These are phyloP conservation scores for Acanthosepion pharaonis DNA, from an alignment of 2,888 invertebrate genomes.

Conservation along the genomic window DNA sequence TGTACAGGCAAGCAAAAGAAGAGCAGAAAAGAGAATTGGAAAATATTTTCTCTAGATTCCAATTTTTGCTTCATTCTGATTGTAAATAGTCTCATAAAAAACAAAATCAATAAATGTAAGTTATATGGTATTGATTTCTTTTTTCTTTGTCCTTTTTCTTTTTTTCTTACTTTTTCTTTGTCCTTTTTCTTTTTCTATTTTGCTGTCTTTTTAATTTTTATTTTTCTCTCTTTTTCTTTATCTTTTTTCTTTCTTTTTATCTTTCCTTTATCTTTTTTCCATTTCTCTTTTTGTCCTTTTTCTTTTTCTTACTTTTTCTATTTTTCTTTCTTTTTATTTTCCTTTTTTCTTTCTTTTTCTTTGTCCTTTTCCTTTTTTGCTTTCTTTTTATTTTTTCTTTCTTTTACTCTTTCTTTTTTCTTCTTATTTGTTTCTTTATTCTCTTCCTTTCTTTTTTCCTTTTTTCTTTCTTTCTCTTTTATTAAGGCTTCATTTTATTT, in stretches of 20 bases:
- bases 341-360: too few species aligned
- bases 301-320: too few species aligned
- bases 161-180: too few species aligned
- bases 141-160: too few species aligned
- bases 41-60: neutral
- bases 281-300: neutral
- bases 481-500: neutral
- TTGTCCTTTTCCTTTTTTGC: too few species aligned
- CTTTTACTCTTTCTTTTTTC: too few species aligned
- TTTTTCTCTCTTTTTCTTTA: neutral
- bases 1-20: neutral
- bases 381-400: too few species aligned
- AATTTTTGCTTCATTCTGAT: neutral
- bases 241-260: too few species aligned
- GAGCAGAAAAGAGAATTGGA: neutral
- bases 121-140: neutral
- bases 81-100: neutral
- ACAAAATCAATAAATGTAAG: neutral
- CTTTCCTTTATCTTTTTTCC: neutral
- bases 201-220: too few species aligned
- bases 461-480: neutral
- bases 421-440: too few species aligned
- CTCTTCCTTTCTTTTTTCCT: neutral
- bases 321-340: too few species aligned
- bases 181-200: too few species aligned